These are phyloP conservation scores for Bombus turneri DNA, from an alignment of 1,140 invertebrate genomes.

Conservation along the genomic window DNA sequence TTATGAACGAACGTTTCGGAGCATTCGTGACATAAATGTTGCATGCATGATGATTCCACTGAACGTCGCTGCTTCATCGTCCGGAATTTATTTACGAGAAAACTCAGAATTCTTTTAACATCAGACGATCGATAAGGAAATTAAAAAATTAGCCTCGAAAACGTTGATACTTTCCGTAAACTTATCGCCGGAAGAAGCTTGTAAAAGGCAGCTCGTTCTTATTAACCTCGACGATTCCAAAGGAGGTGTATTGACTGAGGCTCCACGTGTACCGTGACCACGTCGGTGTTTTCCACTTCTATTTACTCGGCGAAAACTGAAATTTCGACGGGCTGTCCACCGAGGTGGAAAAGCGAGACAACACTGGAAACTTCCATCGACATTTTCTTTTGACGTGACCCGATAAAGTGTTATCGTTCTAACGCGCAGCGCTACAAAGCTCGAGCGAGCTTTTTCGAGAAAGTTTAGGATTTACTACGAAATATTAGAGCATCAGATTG, in stretches of 20 bases:
- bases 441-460: neutral
- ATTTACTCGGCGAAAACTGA: conserved; percentile 1
- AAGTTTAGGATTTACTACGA: neutral
- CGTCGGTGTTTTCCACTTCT: neutral
- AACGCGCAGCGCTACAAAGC: neutral
- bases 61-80: neutral
- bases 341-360: neutral
- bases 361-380: neutral
- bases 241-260: conserved; percentile 7
- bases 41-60: no score
- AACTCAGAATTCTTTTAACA: no score
- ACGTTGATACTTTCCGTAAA: neutral
- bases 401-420: neutral
- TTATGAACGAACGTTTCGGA: conserved; percentile 10
- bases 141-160: neutral
- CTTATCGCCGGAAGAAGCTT: neutral
- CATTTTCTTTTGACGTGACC: neutral
- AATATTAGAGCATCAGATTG: neutral
- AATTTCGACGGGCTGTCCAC: neutral
- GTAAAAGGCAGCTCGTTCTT: neutral
- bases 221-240: neutral
- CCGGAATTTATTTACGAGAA: neutral
- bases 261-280: conserved; percentile 7
- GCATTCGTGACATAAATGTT: neutral
- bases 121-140: neutral